These are phyloP conservation scores for Spizella passerina DNA, from an alignment of 2,797 vertebrate species.

Conservation along the genomic window DNA sequence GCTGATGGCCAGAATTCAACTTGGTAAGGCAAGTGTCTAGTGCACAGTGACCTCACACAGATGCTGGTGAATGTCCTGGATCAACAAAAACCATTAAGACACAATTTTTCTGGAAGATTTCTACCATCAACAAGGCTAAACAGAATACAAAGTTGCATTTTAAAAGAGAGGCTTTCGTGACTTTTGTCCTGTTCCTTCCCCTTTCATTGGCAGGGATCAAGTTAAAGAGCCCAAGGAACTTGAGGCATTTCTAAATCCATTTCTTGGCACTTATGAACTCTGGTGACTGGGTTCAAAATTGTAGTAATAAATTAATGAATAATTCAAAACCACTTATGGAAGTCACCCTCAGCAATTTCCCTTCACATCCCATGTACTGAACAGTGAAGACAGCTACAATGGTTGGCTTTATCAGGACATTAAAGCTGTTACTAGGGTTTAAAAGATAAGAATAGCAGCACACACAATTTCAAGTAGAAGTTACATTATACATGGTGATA, in stretches of 20 bases:
- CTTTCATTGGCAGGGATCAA: not conserved
- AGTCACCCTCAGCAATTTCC: not conserved
- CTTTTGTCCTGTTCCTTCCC: not conserved
- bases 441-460: slow-evolving; percentile 54
- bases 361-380: not conserved
- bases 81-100: not conserved
- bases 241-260: not conserved
- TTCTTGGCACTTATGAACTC: not conserved
- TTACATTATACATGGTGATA: slow-evolving; percentile 30
- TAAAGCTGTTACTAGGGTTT: slow-evolving; percentile 41
- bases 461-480: not conserved
- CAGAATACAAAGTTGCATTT: not conserved
- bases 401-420: not conserved
- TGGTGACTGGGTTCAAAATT: not conserved
- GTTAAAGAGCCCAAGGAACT: not conserved
- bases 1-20: not conserved
- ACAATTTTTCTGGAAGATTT: not conserved
- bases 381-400: slow-evolving; percentile 12
- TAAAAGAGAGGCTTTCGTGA: not conserved
- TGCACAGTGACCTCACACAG: not conserved
- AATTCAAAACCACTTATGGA: slow-evolving; percentile 20
- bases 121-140: not conserved
- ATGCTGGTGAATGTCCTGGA: not conserved
- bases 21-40: not conserved
- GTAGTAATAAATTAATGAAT: slow-evolving; percentile 42